Evolutionary conservation across 2,888 invertebrate species (phyloP), one percentile per base, ranked within the genome.

Genomic region (Rhagonycha fulva): DNA sequence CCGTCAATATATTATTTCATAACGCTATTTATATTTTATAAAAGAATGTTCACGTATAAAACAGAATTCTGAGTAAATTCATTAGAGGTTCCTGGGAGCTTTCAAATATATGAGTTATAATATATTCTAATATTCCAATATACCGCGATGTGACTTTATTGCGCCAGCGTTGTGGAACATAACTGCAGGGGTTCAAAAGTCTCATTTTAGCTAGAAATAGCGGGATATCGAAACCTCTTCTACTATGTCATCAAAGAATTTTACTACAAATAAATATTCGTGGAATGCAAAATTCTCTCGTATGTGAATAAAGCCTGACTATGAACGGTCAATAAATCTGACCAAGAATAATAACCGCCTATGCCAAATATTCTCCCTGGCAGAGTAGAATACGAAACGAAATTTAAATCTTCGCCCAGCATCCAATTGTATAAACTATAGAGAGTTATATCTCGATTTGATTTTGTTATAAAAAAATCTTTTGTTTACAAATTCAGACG

Each of bases 251-350:
- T 80, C 79, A 76, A 79, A 79, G 76, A 78, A 80, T 80, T 79
- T 80, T 76, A 75, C 79, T 71, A 77, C 77, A 80, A 80, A 80
- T 80, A 80, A 80, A 80, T 80, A 79, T 80, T 78, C 78, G 62
- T 63, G 76, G 76, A 78, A 78, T 79, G 77, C 75, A 68, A 74
- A 75, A 70, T 76, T 74, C 70, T 72, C 72, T 72, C 72, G 72
- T 69, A 77, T 76, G 79, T 75, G 80, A 80, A 80, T 79, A 78
- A 80, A 79, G 76, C 72, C 80, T 77, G 78, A 79, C 78, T 77
- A 76, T 74, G 81, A 80, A 80, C 80, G 82, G 82, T 82, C 82
- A 81, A 81, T 82, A 82, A 82, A 82, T 82, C 82, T 82, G 78
- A 80, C 79, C 81, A 76, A 73, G 70, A 76, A 80, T 81, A 80